Conservation (phyloP, 2,113 vertebrate species). For the Salminus brasiliensis region DNA sequence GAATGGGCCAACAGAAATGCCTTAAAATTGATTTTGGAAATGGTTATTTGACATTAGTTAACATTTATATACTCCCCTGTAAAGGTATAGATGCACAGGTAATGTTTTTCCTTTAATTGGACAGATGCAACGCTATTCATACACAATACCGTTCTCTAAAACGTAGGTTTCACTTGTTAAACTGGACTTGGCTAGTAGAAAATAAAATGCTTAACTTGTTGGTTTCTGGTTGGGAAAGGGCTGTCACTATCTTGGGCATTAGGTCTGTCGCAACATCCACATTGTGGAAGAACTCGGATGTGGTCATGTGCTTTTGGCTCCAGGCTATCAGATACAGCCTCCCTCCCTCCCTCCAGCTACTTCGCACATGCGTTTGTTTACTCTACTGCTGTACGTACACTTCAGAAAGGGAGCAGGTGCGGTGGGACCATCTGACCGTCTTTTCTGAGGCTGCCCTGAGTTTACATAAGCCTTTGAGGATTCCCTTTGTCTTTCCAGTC, state of each 20-base stretch:
- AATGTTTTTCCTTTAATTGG: too few species aligned
- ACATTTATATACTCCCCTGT: too few species aligned
- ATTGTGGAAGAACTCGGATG: conserved; percentile 37
- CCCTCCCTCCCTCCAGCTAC: conserved; percentile 35
- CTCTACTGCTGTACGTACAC: not conserved
- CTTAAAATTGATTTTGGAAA: too few species aligned
- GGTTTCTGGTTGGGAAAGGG: conserved; percentile 1
- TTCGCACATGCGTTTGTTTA: conserved; percentile 28
- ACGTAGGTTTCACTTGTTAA: too few species aligned
- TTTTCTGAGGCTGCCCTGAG: not conserved
- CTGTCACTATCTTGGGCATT: conserved; percentile 19
- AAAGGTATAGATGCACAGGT: too few species aligned
- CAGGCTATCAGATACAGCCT: conserved; percentile 21
- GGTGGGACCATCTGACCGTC: not conserved
- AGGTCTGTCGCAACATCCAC: conserved; percentile 38
- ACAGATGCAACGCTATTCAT: too few species aligned
- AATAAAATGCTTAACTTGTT: too few species aligned
- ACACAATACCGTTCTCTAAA: too few species aligned
- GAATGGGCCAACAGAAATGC: too few species aligned
- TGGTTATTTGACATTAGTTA: too few species aligned
- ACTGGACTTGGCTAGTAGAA: too few species aligned
- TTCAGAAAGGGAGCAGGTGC: not conserved
- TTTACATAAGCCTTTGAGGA: not conserved
- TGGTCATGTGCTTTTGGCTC: conserved; percentile 35
- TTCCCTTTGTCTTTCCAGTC: not conserved